A percentile compares a stretch with the other conserved stretches of the same genome.
These are phyloP conservation scores for Fringilla coelebs DNA, from an alignment of 2,797 vertebrate species.

Conservation along the genomic window DNA sequence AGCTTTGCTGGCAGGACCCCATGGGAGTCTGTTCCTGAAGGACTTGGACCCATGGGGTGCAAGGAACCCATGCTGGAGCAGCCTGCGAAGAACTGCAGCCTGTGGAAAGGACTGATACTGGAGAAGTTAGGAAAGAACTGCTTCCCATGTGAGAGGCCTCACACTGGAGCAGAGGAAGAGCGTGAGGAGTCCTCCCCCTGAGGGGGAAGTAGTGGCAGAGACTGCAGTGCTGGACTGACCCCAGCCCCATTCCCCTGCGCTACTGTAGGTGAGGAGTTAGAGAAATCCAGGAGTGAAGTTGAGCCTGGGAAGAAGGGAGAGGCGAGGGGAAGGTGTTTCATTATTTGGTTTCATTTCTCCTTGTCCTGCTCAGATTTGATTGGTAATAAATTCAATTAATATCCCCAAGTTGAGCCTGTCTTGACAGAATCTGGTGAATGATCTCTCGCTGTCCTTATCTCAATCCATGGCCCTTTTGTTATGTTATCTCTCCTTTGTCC, in stretches of 20 bases:
- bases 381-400: background rate
- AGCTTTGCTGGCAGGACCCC: background rate
- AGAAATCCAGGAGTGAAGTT: background rate
- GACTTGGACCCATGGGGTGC: background rate
- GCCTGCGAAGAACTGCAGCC: background rate
- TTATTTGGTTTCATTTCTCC: rapidly evolving
- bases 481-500: background rate
- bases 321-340: background rate
- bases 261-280: background rate
- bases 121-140: background rate
- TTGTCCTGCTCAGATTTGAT: background rate
- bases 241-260: background rate
- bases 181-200: background rate
- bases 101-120: rapidly evolving
- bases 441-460: background rate
- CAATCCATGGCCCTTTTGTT: background rate
- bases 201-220: background rate
- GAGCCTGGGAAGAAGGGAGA: background rate
- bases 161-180: background rate
- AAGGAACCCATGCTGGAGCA: rapidly evolving
- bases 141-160: background rate
- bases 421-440: background rate
- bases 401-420: background rate
- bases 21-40: background rate
- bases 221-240: background rate